Evolutionary conservation across 1,140 invertebrate genomes (phyloP).

Genomic region (Heterodera schachtii): DNA sequence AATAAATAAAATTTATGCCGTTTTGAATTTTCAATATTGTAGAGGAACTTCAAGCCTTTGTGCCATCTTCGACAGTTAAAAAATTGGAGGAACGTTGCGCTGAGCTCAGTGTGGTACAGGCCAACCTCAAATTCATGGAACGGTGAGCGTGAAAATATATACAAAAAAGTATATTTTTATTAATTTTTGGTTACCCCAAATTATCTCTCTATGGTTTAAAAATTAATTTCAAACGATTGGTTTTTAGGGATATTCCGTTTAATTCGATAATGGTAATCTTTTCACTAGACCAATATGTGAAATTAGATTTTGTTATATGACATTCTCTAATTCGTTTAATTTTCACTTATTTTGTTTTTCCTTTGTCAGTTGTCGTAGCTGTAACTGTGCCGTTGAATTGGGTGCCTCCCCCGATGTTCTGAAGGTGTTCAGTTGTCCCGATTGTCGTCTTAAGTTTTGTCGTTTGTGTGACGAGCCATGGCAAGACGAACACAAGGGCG

Average conservation of each 20-base stretch:
- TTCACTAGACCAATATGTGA: no score
- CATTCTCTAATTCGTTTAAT: not conserved
- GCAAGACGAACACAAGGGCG: constrained; percentile 22
- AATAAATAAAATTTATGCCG: no score
- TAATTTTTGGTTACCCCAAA: no score
- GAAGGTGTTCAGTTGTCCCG: constrained; percentile 14
- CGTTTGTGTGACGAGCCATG: constrained; percentile 23
- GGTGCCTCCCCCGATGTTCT: not conserved
- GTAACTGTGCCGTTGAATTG: constrained; percentile 30
- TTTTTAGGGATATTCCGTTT: no score
- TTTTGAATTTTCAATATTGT: not conserved
- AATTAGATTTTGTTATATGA: not conserved
- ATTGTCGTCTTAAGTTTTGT: constrained; percentile 21
- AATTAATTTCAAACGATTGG: no score
- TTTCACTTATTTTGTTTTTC: not conserved
- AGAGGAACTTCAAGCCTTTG: constrained; percentile 22
- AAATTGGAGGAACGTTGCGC: constrained; percentile 20
- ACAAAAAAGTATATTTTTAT: no score
- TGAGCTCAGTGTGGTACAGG: constrained; percentile 28
- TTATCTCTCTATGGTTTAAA: no score
- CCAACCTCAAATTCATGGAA: constrained; percentile 19
- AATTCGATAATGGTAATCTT: no score
- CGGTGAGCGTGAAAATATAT: not conserved
- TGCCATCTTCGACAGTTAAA: constrained; percentile 17
- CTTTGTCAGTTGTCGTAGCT: constrained; percentile 22